These are phyloP conservation scores for Regulus satrapa DNA, from an alignment of 2,113 vertebrate species.

Conservation along the genomic window DNA sequence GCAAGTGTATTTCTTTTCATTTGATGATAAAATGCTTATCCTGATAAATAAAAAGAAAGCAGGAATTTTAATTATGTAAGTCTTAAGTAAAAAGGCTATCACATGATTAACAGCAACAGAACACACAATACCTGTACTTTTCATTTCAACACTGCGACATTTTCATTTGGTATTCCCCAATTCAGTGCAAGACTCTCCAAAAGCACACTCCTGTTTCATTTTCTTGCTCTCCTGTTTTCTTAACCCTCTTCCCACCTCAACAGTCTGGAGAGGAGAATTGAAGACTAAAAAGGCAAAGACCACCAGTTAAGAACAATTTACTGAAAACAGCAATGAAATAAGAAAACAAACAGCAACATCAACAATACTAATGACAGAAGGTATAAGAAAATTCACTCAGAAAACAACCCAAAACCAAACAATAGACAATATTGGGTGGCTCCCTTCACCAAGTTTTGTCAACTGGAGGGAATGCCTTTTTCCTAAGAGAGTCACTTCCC, in stretches of 20 bases:
- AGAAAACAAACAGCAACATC: not conserved
- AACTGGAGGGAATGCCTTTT: fast-evolving
- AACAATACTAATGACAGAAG: not conserved
- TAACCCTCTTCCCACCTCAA: not conserved
- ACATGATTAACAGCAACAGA: not conserved
- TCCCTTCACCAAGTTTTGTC: not conserved
- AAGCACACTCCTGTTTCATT: too few species aligned
- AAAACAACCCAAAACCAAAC: not conserved
- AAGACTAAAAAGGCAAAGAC: not conserved
- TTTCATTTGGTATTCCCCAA: not conserved
- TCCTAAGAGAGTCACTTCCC: not conserved
- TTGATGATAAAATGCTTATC: not conserved
- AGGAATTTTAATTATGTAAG: not conserved
- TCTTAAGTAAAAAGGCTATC: not conserved
- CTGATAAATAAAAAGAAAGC: not conserved
- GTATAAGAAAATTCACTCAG: not conserved
- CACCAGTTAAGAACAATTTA: not conserved
- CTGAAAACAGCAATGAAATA: not conserved
- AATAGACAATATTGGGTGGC: not conserved
- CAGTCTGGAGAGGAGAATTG: not conserved
- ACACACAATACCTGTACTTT: not conserved
- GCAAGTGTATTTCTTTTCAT: not conserved
- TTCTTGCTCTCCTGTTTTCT: not conserved
- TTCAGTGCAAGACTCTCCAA: not conserved
- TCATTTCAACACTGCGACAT: not conserved